Evolutionary conservation across 2,888 invertebrate genomes (phyloP), one percentile per base, ranked within the genome.

Genomic region (Scaptomyza reducta): DNA sequence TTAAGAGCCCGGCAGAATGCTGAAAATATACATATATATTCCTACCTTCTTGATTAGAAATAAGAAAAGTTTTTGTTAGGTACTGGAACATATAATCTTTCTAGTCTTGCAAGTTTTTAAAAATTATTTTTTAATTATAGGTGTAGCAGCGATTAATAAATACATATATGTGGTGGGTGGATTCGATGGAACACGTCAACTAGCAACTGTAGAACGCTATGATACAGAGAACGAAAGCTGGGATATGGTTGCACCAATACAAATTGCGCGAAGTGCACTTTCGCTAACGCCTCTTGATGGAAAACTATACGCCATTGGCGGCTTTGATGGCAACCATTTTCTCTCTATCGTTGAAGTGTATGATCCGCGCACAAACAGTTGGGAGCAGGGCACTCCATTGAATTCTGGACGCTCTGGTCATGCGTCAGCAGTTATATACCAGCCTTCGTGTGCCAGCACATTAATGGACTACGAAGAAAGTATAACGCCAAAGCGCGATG

Each of bases 141-240:
- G 97, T 62, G 97, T 97, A 41, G 96, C 96, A 6, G 95, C 96
- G 13, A 93, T 97, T 85, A 96, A 96, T 87, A 96, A 97, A 89
- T 96, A 94, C 90, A 96, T 98, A 75, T 98, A 96, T 91, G 97
- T 97, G n/a, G 95, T 98, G 63, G 98, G 98, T 53, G 98, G 98
- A n/a, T 98, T 97, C 91, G 97, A 98, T 92, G 97, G 97, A 11
- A 93, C 93, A 47, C 94, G 94, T 63, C 98, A 98, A 91, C 93
- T 98, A 53, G 94, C 95, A 60, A 94, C 95, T 0, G 98, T 98
- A 13, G 98, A 98, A 92, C 93, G 95, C 29, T 98, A 96, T 91
- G 96, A 97, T 91, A 96, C 97, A 0, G 97, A 97, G 91, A 94
- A 93, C 49, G 94, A 96, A 90, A 90, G 92, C 1, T 98, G 98